Percentiles rank a stretch among this genome's conserved stretches.
Evolutionary conservation across 2,888 invertebrate species (phyloP).

Genomic region (Hydropsyche betteni): DNA sequence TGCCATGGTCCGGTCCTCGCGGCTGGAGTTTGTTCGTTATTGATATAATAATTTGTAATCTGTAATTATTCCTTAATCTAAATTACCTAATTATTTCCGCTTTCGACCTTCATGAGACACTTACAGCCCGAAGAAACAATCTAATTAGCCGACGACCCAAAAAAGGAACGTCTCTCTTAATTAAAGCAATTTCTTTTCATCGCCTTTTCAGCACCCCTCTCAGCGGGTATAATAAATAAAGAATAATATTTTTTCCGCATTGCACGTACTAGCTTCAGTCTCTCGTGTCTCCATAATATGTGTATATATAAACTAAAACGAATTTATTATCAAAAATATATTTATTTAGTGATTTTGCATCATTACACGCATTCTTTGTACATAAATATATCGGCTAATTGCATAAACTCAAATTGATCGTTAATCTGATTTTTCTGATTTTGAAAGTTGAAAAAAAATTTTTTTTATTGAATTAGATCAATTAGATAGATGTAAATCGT

Average conservation of each 20-base stretch:
- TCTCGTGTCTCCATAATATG: too few relatives aligned
- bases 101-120: conserved; percentile 1
- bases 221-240: conserved; percentile 6
- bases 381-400: too few relatives aligned
- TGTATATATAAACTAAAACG: too few relatives aligned
- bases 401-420: too few relatives aligned
- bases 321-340: conserved; percentile 11
- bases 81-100: conserved; percentile 35
- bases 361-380: too few relatives aligned
- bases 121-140: conserved; percentile 27
- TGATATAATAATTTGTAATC: conserved; percentile 6
- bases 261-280: neutral
- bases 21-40: neutral
- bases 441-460: too few relatives aligned
- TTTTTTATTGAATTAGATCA: too few relatives aligned
- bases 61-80: conserved; percentile 27
- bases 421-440: too few relatives aligned
- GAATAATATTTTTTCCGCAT: neutral
- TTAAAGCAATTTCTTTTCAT: conserved; percentile 30
- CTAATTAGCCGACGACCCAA: conserved; percentile 31
- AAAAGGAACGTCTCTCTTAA: conserved; percentile 34
- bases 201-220: conserved; percentile 1
- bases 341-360: neutral
- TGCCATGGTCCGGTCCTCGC: too few relatives aligned
- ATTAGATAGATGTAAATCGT: too few relatives aligned